Evolutionary conservation across 2,888 invertebrate species (phyloP).

Genomic region (Marronus borbonicus): DNA sequence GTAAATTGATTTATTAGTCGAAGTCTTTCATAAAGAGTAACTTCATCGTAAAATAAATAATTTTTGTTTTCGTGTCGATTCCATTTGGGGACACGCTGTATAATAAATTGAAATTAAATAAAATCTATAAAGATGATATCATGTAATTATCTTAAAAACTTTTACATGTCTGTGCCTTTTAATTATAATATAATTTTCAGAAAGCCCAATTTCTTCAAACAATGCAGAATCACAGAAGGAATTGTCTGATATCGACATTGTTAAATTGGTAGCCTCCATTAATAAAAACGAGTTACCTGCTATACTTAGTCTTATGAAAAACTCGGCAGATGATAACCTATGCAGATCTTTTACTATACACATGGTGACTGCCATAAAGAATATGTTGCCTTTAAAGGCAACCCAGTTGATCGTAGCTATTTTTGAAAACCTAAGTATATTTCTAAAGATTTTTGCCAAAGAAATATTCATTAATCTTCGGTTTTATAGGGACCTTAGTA

Average conservation of each 20-base stretch:
- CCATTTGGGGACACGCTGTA: too few species aligned
- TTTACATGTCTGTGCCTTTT: too few species aligned
- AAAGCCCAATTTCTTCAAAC: too few species aligned
- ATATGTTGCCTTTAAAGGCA: neutral
- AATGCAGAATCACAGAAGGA: neutral
- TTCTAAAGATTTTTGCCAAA: neutral
- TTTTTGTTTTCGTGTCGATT: too few species aligned
- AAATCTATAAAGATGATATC: too few species aligned
- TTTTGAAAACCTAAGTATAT: constrained; percentile 31
- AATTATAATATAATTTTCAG: too few species aligned
- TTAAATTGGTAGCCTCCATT: constrained; percentile 4
- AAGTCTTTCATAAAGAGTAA: too few species aligned
- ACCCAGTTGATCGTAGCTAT: constrained; percentile 25
- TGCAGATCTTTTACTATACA: constrained; percentile 35
- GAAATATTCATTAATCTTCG: too few species aligned
- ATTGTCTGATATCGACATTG: constrained; percentile 14
- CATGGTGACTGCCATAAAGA: constrained; percentile 22
- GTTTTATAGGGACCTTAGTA: neutral
- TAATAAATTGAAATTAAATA: too few species aligned
- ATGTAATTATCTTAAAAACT: too few species aligned
- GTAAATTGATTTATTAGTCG: too few species aligned
- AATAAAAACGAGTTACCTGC: constrained; percentile 5
- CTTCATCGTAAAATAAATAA: too few species aligned
- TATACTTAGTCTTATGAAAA: constrained; percentile 37
- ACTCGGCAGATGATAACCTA: constrained; percentile 17